These are phyloP conservation scores for Patella depressa DNA, from an alignment of 2,888 invertebrate species.

Conservation along the genomic window DNA sequence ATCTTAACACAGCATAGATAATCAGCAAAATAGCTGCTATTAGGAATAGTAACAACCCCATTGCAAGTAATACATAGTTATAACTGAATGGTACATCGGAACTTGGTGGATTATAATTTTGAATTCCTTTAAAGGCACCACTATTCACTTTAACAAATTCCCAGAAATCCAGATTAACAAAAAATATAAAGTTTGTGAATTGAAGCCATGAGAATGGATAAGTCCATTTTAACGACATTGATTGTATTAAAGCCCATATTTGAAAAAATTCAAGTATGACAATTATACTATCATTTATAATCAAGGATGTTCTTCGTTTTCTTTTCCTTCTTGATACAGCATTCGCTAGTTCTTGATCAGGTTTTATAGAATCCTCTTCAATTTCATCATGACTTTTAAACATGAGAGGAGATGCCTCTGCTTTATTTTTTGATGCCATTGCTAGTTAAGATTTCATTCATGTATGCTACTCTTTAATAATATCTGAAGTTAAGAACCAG, in stretches of 20 bases:
- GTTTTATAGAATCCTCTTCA: neutral
- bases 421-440: neutral
- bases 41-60: constrained; percentile 35
- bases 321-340: constrained; percentile 34
- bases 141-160: constrained; percentile 58
- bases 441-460: too few relatives aligned
- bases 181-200: constrained; percentile 52
- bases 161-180: constrained; percentile 64
- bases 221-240: constrained; percentile 64
- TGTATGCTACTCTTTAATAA: too few relatives aligned
- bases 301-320: constrained; percentile 53
- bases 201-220: constrained; percentile 58
- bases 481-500: too few relatives aligned
- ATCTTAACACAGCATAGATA: constrained; percentile 45
- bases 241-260: constrained; percentile 61
- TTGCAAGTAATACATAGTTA: constrained; percentile 50
- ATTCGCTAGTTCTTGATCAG: neutral
- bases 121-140: constrained; percentile 52
- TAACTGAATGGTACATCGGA: constrained; percentile 48
- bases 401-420: constrained; percentile 13
- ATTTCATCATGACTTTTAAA: neutral
- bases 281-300: constrained; percentile 55
- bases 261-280: constrained; percentile 59
- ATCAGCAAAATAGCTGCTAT: constrained; percentile 30
- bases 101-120: constrained; percentile 55